Evolutionary conservation across 92 coral and sea anemone species (phyloP).

Genomic region (Epizoanthus scotinus): DNA sequence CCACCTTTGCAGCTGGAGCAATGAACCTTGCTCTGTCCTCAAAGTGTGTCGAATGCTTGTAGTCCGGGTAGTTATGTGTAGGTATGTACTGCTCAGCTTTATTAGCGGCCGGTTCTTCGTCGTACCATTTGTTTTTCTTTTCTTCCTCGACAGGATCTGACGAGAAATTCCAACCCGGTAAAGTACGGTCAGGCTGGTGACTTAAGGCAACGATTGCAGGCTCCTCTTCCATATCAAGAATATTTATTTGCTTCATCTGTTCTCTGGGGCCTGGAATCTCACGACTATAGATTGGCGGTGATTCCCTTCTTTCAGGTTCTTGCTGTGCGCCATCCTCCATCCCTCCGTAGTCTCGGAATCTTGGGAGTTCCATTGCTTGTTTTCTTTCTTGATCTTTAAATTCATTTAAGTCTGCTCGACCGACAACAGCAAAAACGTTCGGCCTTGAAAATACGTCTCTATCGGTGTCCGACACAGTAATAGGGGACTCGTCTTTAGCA

Average conservation of each 20-base stretch:
- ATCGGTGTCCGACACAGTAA: neutral
- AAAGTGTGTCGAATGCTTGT: neutral
- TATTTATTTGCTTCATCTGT: neutral
- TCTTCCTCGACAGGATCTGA: conserved; percentile 16
- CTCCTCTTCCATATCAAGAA: neutral
- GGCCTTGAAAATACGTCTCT: neutral
- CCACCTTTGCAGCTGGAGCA: neutral
- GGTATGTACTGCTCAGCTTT: neutral
- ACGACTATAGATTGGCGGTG: neutral
- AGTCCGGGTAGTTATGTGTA: neutral
- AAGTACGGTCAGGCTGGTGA: conserved; percentile 31
- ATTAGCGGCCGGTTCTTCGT: neutral
- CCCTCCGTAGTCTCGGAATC: neutral
- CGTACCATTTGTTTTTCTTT: neutral
- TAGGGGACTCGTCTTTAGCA: neutral
- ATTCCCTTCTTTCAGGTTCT: neutral
- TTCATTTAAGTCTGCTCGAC: conserved; percentile 9
- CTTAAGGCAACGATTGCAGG: neutral
- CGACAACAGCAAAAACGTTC: conserved; percentile 4
- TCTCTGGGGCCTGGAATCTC: neutral
- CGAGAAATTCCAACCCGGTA: conserved; percentile 31
- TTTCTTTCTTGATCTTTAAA: neutral
- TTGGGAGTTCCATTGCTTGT: neutral
- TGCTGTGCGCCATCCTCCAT: neutral
- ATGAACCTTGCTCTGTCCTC: neutral